Evolutionary conservation across 2,113 vertebrate species (phyloP), one percentile per base, ranked within the genome.

Genomic region (Rhinopithecus roxellana): DNA sequence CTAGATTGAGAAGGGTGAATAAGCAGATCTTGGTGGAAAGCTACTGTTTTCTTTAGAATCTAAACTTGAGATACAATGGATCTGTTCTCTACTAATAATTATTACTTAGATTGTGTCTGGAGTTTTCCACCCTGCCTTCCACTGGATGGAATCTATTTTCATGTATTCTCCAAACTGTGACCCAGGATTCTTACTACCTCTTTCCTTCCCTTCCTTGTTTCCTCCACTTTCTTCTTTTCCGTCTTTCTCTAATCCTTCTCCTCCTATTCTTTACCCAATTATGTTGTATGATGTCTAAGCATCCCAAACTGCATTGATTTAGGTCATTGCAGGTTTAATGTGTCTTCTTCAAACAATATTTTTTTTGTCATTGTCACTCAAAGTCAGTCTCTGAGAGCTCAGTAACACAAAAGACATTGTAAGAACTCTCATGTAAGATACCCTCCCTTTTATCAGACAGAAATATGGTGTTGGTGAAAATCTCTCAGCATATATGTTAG

Each of bases 221-320:
- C 25, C 16, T 35, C 12, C 43, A 0, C n/a, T 64, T 40, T 18
- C 40, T 30, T 52, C 35, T n/a, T 17, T 22, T 2, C 9, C 3
- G 3, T 43, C 30, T 43, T 43, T 48, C 23, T 27, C n/a, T 52
- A 22, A 0, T 92, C 48, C 13, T 57, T 22, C 17, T 17, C 32
- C n/a, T 25, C 48, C 14, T 52, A 12, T 48, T 92, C 5, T 18
- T 11, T 32, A 59, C 32, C 50, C 32, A 17, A 0, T 81, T 30
- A 11, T 23, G 14, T 69, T 72, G 4, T 48, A 3, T 23, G 32
- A 72, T 38, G 64, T 1, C 11, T 72, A 32, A n/a, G 52, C 43
- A 27, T 52, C 86, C 27, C 6, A 59, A 64, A 50, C 0, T 4
- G 16, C 50, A n/a, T 1, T 23, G 69, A 57, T 27, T 57, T 61